These are phyloP conservation scores for Arge pagana DNA, from an alignment of 2,888 invertebrate genomes.

Conservation along the genomic window DNA sequence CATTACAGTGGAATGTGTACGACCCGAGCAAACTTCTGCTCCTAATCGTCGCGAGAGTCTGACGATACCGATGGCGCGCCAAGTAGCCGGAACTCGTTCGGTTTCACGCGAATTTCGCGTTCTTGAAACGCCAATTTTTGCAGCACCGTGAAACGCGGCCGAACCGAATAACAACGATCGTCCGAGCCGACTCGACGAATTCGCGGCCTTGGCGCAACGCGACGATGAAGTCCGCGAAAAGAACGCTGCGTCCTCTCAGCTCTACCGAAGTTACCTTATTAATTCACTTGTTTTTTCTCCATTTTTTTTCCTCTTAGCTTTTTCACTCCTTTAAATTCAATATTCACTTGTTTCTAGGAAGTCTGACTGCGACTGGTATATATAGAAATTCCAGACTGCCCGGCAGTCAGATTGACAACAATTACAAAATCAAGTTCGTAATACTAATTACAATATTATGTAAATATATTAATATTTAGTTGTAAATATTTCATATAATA, in stretches of 20 bases:
- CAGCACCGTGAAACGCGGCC: too few species aligned
- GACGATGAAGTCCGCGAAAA: too few species aligned
- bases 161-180: too few species aligned
- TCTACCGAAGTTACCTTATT: constrained; percentile 37
- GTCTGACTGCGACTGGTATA: constrained; percentile 50
- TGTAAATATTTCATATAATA: constrained; percentile 54
- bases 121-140: too few species aligned
- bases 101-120: too few species aligned
- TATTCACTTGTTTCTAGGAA: constrained; percentile 40
- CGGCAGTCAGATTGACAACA: constrained; percentile 47
- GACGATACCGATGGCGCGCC: too few species aligned
- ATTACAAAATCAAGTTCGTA: constrained; percentile 51
- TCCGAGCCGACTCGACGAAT: too few species aligned
- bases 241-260: constrained; percentile 29
- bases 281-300: neutral
- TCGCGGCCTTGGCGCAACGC: too few species aligned
- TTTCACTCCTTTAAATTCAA: constrained; percentile 12
- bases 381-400: constrained; percentile 50
- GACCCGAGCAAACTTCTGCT: constrained; percentile 33
- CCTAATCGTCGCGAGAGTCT: constrained; percentile 32
- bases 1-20: constrained; percentile 48
- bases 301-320: constrained; percentile 16
- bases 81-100: too few species aligned
- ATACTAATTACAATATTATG: constrained; percentile 52
- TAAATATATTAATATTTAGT: constrained; percentile 54